A percentile compares a stretch with the other conserved stretches of the same genome.
These are phyloP conservation scores for Hydrolagus colliei DNA, from an alignment of 2,797 vertebrate genomes.

Conservation along the genomic window DNA sequence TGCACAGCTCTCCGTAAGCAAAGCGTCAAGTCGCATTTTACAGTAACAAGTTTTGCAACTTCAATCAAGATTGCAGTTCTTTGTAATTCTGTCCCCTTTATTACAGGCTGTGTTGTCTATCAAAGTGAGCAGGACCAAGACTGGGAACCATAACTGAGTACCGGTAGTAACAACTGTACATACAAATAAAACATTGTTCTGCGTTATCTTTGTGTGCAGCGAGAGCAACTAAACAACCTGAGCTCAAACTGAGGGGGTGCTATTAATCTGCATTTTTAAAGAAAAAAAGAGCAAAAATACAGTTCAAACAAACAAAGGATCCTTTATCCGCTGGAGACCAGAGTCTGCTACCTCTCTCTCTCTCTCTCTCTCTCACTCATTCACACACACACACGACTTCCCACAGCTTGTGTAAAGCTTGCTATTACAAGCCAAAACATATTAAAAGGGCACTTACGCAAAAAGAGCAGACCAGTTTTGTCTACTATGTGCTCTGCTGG, in stretches of 20 bases:
- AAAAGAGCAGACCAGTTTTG: slow-evolving; percentile 58
- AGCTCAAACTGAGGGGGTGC: not conserved
- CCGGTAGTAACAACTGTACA: not conserved
- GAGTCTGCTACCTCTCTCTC: not conserved
- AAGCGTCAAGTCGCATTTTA: not conserved
- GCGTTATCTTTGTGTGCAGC: not conserved
- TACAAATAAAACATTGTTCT: slow-evolving; percentile 9
- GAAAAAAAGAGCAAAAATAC: not conserved
- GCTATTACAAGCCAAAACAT: not conserved
- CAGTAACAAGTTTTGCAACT: not conserved
- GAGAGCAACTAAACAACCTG: slow-evolving; percentile 1
- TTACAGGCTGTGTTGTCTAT: not conserved
- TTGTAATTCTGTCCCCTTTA: not conserved
- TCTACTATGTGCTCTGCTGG: slow-evolving; percentile 56
- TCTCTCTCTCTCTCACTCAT: not conserved
- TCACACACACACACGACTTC: too few species aligned
- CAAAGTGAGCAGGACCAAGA: slow-evolving; percentile 17
- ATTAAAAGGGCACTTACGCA: slow-evolving; percentile 57
- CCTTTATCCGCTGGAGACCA: not conserved
- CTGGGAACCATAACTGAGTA: not conserved
- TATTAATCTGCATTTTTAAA: not conserved
- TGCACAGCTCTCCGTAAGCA: not conserved
- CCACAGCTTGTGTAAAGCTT: not conserved
- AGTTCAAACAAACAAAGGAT: not conserved
- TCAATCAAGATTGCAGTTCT: not conserved